Base-by-base conservation (phyloP, 2,797 vertebrate genomes). In the Podarcis siculus region DNA sequence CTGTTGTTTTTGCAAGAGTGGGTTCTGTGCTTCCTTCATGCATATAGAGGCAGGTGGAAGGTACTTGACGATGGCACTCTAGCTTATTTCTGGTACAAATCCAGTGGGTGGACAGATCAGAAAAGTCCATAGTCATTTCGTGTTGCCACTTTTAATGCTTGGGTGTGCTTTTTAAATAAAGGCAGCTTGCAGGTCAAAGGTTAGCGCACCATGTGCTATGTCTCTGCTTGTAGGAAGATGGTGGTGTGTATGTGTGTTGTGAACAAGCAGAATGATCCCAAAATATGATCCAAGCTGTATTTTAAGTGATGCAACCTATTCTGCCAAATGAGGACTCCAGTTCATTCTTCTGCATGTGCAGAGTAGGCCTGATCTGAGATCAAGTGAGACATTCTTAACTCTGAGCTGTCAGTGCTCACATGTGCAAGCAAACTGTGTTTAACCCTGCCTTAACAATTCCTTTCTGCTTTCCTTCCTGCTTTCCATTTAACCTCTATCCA, bases 401-500 rank as follows among this genome's bases (percentile, higher is more conserved):
- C 5, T 67, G 72, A 85, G 19, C 35, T 85, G 10, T 79, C 55
- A 21, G 2, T 76, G 35, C 10, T 23, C 8, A 27, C 21, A 17
- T 45, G 32, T 69, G 42, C 73, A 42, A 86, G 76, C 21, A 39
- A 67, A 45, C 8, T 86, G 61, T 76, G 32, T 80, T 58, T 89
- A 76, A 95, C 91, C 92, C 85, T 67, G 66, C 86, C 96, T 83
- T 88, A 88, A 88, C 67, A 78, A 67, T 88, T 83, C 81, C 87
- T 97, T 95, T 95, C 92, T 96, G 96, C 96, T 96, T 96, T 96
- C 97, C 97, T 97, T 95, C 95, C 93, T 94, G 95, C 95, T 97
- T 93, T 96, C 96, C 97, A 96, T 76, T 86, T 89, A 89, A 89
- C 79, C 76, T 85, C 97, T 95, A 87, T 93, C 90, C 96, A 98